Percentiles rank a stretch among this genome's conserved stretches.
These are phyloP conservation scores for Trogon surrucura DNA, from an alignment of 2,113 vertebrate genomes.

Conservation along the genomic window DNA sequence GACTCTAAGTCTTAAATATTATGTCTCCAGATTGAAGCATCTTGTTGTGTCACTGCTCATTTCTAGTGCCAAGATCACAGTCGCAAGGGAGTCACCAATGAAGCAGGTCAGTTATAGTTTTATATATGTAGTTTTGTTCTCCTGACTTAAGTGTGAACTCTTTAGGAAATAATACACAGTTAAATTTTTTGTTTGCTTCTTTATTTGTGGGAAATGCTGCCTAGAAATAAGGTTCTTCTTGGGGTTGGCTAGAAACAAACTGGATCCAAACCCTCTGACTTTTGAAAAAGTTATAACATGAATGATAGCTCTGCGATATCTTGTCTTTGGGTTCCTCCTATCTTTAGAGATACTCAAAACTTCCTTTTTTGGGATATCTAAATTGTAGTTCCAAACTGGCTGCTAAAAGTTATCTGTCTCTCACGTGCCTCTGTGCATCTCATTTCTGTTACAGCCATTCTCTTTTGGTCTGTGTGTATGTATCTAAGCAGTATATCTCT, in stretches of 20 bases:
- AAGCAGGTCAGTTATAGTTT: not conserved
- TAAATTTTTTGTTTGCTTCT: not conserved
- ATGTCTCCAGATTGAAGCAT: not conserved
- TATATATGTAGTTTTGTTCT: not conserved
- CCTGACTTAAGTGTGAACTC: not conserved
- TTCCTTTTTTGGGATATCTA: not conserved
- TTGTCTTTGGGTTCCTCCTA: not conserved
- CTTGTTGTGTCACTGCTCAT: not conserved
- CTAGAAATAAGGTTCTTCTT: not conserved
- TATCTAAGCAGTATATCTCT: not conserved
- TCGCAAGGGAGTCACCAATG: not conserved
- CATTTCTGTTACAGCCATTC: not conserved
- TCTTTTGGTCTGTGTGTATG: not conserved
- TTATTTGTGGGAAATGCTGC: not conserved
- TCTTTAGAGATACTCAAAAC: not conserved
- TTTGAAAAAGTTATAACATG: not conserved
- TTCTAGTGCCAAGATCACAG: not conserved
- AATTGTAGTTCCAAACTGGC: not conserved
- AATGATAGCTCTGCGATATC: not conserved
- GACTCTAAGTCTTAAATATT: not conserved
- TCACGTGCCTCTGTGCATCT: not conserved
- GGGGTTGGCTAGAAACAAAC: not conserved
- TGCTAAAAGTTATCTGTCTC: not conserved
- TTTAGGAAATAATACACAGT: not conserved
- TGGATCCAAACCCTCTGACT: not conserved